A percentile compares a stretch with the other conserved stretches of the same genome.
Conservation (phyloP, 2,113 vertebrate species). For the Choloepus hoffmanni region DNA sequence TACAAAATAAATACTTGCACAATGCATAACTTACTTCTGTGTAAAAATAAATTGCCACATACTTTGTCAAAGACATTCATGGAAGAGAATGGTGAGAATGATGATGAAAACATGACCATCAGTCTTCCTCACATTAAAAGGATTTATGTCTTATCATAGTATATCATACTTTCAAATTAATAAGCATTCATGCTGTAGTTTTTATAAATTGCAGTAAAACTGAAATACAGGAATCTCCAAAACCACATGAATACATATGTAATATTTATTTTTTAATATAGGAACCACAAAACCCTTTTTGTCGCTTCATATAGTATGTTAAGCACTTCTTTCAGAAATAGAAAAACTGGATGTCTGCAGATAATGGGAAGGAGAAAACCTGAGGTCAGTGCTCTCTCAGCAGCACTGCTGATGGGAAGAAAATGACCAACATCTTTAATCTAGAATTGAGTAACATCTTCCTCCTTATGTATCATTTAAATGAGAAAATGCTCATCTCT, state of each 20-base stretch:
- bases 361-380: slow-evolving; percentile 53
- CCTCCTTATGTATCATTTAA: slow-evolving; percentile 66
- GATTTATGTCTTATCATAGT: slow-evolving; percentile 57
- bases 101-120: slow-evolving; percentile 61
- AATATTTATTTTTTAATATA: slow-evolving; percentile 1
- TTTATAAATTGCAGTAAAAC: slow-evolving; percentile 61
- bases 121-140: slow-evolving; percentile 55
- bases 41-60: slow-evolving; percentile 35
- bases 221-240: slow-evolving; percentile 55
- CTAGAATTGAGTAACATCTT: slow-evolving; percentile 54
- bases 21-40: slow-evolving; percentile 40
- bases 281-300: slow-evolving; percentile 53
- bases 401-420: slow-evolving; percentile 37
- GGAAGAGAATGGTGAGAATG: slow-evolving; percentile 28
- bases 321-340: slow-evolving; percentile 65
- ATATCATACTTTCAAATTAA: slow-evolving; percentile 63
- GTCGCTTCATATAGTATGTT: slow-evolving; percentile 60
- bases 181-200: slow-evolving; percentile 31
- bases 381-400: slow-evolving; percentile 59
- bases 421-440: slow-evolving; percentile 73
- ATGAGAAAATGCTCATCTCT: slow-evolving; percentile 65
- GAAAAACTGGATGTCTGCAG: slow-evolving; percentile 52
- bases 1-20: slow-evolving; percentile 60
- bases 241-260: slow-evolving; percentile 43
- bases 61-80: slow-evolving; percentile 59